These are phyloP conservation scores for Syngnathus floridae DNA, from an alignment of 2,113 vertebrate genomes.

Conservation along the genomic window DNA sequence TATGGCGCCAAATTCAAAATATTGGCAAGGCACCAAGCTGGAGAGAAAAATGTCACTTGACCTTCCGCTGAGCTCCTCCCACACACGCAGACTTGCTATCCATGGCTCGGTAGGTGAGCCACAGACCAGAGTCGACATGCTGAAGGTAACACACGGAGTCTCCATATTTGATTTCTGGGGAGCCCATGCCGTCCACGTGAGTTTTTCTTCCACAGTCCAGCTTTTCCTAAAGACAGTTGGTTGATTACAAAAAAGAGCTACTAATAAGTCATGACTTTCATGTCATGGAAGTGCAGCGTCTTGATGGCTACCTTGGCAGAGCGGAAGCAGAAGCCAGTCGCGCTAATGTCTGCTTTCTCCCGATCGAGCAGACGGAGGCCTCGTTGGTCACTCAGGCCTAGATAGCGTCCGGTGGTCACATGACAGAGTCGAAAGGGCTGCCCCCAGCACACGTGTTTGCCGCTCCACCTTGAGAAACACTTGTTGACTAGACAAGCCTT, in stretches of 20 bases:
- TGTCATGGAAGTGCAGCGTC: not conserved
- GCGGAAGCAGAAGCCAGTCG: slow-evolving; percentile 86
- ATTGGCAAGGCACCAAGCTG: not conserved
- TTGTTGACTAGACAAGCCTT: not conserved
- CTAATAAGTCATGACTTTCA: not conserved
- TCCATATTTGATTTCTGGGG: slow-evolving; percentile 90
- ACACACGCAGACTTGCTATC: slow-evolving; percentile 79
- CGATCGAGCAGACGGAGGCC: slow-evolving; percentile 83
- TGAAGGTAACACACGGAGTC: slow-evolving; percentile 91
- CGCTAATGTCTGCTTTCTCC: slow-evolving; percentile 82
- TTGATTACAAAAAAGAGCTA: not conserved
- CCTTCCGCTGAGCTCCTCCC: slow-evolving; percentile 81
- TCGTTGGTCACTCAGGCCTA: slow-evolving; percentile 82
- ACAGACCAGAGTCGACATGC: slow-evolving; percentile 83
- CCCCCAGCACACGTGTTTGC: slow-evolving; percentile 86
- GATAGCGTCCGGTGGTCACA: slow-evolving; percentile 86
- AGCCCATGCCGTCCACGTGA: slow-evolving; percentile 85
- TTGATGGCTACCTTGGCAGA: slow-evolving; percentile 77
- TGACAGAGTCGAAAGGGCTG: slow-evolving; percentile 87
- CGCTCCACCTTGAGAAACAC: slow-evolving; percentile 79
- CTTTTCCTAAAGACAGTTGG: slow-evolving; percentile 72
- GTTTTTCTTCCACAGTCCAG: slow-evolving; percentile 71
- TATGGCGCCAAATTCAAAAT: not conserved
- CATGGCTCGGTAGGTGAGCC: slow-evolving; percentile 86
- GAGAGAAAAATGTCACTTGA: slow-evolving; percentile 33